These are phyloP conservation scores for Tipula lateralis DNA, from an alignment of 2,888 invertebrate species.

Conservation along the genomic window DNA sequence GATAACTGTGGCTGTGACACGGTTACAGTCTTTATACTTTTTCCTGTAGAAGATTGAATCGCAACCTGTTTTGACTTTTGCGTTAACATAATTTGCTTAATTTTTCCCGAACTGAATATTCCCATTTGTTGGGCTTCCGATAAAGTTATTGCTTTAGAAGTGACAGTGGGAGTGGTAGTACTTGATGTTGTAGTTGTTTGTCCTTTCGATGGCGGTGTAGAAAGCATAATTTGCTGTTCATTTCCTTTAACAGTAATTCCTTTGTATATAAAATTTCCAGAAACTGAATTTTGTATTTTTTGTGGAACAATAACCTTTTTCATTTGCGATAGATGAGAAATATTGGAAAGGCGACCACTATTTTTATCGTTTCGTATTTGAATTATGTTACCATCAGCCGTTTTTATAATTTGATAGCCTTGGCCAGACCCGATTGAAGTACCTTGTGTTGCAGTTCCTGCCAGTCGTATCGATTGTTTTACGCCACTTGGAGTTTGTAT, in stretches of 20 bases:
- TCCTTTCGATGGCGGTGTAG: slow-evolving; percentile 31
- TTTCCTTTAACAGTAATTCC: slow-evolving; percentile 25
- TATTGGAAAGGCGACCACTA: background rate
- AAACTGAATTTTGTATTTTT: background rate
- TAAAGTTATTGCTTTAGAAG: slow-evolving; percentile 30
- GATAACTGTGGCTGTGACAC: background rate
- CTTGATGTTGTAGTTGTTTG: background rate
- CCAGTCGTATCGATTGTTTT: slow-evolving; percentile 34
- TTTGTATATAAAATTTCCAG: slow-evolving; percentile 27
- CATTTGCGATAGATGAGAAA: slow-evolving; percentile 26
- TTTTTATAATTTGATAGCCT: slow-evolving; percentile 39
- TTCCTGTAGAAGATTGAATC: background rate
- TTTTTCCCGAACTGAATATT: slow-evolving; percentile 29
- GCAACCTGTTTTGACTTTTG: background rate
- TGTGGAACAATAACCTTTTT: background rate
- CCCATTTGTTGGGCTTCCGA: slow-evolving; percentile 33
- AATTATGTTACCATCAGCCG: slow-evolving; percentile 39
- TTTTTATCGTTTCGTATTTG: slow-evolving; percentile 38
- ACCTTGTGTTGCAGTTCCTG: background rate
- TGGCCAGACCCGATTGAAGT: background rate
- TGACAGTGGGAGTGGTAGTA: slow-evolving; percentile 30
- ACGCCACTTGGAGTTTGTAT: slow-evolving; percentile 47
- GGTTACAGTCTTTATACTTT: background rate
- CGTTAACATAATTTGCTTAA: slow-evolving; percentile 28
- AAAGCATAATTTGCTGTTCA: slow-evolving; percentile 15